phyloP scores from a whole-genome alignment of 2,888 invertebrate genomes.

The Pristionchus mayeri region DNA sequence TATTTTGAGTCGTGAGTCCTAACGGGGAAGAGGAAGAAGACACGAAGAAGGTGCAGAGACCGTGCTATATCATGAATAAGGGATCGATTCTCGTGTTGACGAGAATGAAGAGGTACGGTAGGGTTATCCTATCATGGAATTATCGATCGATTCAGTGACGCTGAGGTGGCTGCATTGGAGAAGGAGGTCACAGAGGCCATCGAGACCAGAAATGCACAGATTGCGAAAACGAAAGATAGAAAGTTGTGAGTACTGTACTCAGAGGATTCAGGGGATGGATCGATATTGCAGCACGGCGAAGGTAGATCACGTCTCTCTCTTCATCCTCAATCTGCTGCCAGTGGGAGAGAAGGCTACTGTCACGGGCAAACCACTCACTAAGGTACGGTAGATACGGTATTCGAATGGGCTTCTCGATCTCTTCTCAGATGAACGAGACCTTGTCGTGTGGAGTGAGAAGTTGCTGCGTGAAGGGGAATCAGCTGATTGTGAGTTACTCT shows the following conservation, averaged over 20 bases:
- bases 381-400: constrained; percentile 27
- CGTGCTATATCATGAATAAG: constrained; percentile 23
- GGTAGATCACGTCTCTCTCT: constrained; percentile 55
- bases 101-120: constrained; percentile 22
- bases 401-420: neutral
- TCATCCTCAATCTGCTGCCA: constrained; percentile 55
- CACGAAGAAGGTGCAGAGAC: neutral
- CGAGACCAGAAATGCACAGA: constrained; percentile 53
- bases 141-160: too few species aligned
- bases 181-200: constrained; percentile 56
- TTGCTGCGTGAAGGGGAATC: neutral
- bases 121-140: too few species aligned
- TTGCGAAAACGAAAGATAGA: constrained; percentile 53
- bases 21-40: neutral
- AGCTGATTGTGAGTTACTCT: constrained; percentile 17
- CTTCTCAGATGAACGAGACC: neutral
- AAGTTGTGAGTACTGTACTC: neutral
- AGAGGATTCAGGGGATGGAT: neutral
- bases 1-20: neutral
- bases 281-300: constrained; percentile 30
- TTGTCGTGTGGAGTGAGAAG: constrained; percentile 20
- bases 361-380: neutral
- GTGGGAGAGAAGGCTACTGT: constrained; percentile 26
- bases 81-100: constrained; percentile 40
- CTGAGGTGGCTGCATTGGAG: constrained; percentile 50